phyloP scores from a whole-genome alignment of 1,140 invertebrate genomes.

The Drosophila ironensis region DNA sequence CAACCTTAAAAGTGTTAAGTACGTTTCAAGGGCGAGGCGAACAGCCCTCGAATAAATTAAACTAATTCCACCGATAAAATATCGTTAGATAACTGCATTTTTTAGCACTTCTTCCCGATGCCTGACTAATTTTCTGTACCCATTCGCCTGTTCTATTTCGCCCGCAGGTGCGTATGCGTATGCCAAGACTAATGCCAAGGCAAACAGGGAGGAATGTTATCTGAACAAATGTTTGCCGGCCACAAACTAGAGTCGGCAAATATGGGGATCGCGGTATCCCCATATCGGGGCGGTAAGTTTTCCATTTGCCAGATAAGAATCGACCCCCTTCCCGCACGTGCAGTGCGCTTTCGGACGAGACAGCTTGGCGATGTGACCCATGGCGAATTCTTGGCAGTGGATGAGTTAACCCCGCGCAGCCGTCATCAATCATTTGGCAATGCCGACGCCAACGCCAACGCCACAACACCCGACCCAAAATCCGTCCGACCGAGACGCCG shows the following conservation, averaged over 20 bases:
- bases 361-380: conserved; percentile 52
- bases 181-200: conserved; percentile 4
- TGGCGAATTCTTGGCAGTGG: conserved; percentile 35
- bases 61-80: background rate
- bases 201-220: conserved; percentile 30
- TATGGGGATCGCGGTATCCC: conserved; percentile 21
- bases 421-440: conserved; percentile 72
- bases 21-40: conserved; percentile 12
- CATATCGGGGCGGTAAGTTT: conserved; percentile 30
- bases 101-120: conserved; percentile 4
- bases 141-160: conserved; percentile 35
- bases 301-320: conserved; percentile 24
- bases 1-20: conserved; percentile 50
- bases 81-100: background rate
- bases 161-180: conserved; percentile 65
- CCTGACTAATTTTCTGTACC: conserved; percentile 46
- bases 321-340: background rate
- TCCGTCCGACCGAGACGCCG: conserved; percentile 3
- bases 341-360: conserved; percentile 23
- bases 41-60: background rate
- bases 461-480: conserved; percentile 27
- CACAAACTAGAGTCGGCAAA: conserved; percentile 1
- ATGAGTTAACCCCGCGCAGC: conserved; percentile 44
- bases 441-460: conserved; percentile 51
- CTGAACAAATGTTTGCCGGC: conserved; percentile 17